Evolutionary conservation across 2,888 invertebrate species (phyloP), one percentile per base, ranked within the genome.

Genomic region (Aspidiotus destructor): DNA sequence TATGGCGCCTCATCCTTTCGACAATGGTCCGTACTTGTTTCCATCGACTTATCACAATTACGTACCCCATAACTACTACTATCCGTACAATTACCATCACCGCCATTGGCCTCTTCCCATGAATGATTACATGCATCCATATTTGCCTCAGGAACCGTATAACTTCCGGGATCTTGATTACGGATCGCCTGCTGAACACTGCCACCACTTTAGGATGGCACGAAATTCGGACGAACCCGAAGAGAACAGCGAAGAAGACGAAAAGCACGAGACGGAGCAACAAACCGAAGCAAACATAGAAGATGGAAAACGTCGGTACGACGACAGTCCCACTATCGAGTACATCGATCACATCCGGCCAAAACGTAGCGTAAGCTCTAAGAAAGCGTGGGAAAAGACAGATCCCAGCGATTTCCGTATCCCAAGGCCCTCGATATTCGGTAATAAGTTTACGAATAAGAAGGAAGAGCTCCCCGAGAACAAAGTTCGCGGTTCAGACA

Each of bases 101-200:
- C 44, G 60, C 7, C 69, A 71, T 7, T 71, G 71, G 71, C 7
- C 62, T 52, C 83, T 81, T 80, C 84, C 84, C 1, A 78, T 82
- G 48, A 79, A 81, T 8, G 76, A 78, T 48, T 77, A 78, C 48
- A 28, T 28, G 28, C 84, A 84, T 73, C 84, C 84, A 0, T 78
- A 84, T 44, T 74, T 82, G 9, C 80, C 84, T 42, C 82, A 80
- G 75, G 82, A 84, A 73, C 84, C 84, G 0, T 74, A 84, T 11
- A 81, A 81, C 5, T 79, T 80, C 74, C 58, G 79, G 42, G 81
- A 80, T 71, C 79, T 84, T 73, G 83, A 85, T 75, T 81, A 82
- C 72, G 84, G 84, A 1, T 83, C 83, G 73, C 78, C 74, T 61
- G 82, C 82, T 53, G 83, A 83, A 72, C 77, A 81, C 16, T 82